Percentiles rank a stretch among this genome's conserved stretches.
Conservation (phyloP, 2,113 vertebrate genomes). For the Phalacrocorax pelagicus region DNA sequence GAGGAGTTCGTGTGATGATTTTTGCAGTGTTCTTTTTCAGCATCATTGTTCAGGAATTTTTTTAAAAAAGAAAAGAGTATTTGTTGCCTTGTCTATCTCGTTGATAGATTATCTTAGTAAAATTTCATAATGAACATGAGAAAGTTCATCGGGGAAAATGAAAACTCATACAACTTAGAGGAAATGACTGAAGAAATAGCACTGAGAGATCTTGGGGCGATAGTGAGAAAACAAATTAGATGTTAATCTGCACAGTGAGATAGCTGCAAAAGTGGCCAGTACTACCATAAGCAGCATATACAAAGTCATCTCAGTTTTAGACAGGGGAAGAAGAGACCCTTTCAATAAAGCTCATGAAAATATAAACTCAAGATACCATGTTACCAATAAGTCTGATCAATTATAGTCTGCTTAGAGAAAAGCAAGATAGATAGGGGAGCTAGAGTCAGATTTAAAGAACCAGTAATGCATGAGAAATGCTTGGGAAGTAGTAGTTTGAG, state of each 20-base stretch:
- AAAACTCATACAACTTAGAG: not conserved
- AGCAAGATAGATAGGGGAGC: not conserved
- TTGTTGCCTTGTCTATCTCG: not conserved
- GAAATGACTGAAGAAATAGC: not conserved
- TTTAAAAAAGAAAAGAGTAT: not conserved
- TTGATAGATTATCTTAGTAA: not conserved
- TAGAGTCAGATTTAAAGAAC: not conserved
- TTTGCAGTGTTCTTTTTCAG: slow-evolving; percentile 37
- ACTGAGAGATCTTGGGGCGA: not conserved
- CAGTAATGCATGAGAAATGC: not conserved
- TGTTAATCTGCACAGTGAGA: not conserved
- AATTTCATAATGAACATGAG: not conserved
- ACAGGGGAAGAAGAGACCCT: not conserved
- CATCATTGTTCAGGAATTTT: not conserved
- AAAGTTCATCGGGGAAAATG: not conserved
- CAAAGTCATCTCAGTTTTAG: not conserved
- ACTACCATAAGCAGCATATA: not conserved
- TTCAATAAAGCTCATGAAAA: not conserved
- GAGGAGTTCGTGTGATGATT: not conserved
- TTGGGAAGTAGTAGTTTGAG: not conserved
- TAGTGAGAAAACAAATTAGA: not conserved
- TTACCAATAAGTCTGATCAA: not conserved
- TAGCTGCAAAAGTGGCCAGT: not conserved
- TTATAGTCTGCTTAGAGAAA: slow-evolving; percentile 6
- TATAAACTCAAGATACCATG: not conserved